Evolutionary conservation across 2,113 vertebrate genomes (phyloP).

Genomic region (Barnardius zonarius): DNA sequence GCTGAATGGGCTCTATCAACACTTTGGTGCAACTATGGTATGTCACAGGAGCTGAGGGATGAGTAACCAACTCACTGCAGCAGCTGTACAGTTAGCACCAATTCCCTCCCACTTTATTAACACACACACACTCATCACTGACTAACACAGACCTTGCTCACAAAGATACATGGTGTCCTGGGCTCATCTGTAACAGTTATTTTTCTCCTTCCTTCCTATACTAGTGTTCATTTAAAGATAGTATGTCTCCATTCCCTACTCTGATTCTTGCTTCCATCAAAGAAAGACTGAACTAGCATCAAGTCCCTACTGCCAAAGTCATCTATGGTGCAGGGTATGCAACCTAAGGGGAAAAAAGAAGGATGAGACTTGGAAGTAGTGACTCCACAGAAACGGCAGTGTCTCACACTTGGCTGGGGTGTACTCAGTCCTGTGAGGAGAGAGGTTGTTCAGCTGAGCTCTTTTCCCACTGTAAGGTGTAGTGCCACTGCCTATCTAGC

Average conservation of each 20-base stretch:
- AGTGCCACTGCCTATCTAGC: not conserved
- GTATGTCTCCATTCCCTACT: not conserved
- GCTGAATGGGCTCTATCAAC: not conserved
- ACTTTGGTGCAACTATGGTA: not conserved
- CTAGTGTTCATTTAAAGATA: not conserved
- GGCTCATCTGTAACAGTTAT: not conserved
- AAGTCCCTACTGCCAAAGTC: not conserved
- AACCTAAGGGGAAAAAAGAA: not conserved
- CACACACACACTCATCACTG: accelerated
- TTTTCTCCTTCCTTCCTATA: not conserved
- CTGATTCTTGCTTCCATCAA: not conserved
- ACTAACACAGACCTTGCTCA: not conserved
- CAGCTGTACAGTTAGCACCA: not conserved
- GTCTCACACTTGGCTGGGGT: not conserved
- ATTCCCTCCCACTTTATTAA: not conserved
- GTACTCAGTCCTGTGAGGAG: not conserved
- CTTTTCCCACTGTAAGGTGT: not conserved
- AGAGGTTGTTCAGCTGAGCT: not conserved
- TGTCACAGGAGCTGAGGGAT: accelerated
- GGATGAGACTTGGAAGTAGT: not conserved
- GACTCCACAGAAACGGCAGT: not conserved
- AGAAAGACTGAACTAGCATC: not conserved
- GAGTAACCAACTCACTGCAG: not conserved
- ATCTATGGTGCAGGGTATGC: not conserved
- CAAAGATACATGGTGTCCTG: accelerated